These are phyloP conservation scores for Jaculus jaculus DNA, from an alignment of 2,113 vertebrate genomes.

Conservation along the genomic window DNA sequence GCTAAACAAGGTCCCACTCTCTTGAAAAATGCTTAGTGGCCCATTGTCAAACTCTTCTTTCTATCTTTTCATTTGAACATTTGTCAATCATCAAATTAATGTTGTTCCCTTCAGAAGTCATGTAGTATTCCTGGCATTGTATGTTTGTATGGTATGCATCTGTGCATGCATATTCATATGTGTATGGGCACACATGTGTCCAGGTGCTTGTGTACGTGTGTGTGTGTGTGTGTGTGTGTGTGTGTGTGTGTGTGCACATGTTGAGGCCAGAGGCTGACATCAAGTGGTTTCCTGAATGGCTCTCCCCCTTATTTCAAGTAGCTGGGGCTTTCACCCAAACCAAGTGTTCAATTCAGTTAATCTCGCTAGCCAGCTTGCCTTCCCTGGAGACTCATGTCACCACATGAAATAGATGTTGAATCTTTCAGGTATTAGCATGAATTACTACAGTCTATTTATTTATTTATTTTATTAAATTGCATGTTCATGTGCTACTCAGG, in stretches of 20 bases:
- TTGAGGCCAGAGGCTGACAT: neutral
- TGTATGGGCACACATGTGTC: no score
- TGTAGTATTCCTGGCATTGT: no score
- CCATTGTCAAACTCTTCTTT: neutral
- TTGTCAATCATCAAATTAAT: neutral
- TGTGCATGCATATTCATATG: no score
- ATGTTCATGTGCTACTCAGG: neutral
- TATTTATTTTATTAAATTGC: neutral
- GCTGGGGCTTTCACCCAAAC: no score
- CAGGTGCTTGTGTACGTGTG: no score
- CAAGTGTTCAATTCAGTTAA: neutral
- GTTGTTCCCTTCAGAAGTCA: neutral
- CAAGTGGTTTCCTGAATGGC: no score
- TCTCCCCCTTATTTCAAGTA: neutral
- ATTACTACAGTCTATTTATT: neutral
- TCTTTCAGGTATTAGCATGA: neutral
- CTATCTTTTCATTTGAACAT: neutral
- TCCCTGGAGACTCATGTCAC: no score
- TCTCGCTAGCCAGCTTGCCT: no score
- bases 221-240: neutral
- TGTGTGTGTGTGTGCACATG: neutral
- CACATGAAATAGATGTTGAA: neutral
- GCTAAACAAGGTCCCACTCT: neutral
- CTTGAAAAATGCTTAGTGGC: neutral
- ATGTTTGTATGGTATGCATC: neutral